Evolutionary conservation across 2,888 invertebrate species (phyloP).

Genomic region (Sipunculus nudus): DNA sequence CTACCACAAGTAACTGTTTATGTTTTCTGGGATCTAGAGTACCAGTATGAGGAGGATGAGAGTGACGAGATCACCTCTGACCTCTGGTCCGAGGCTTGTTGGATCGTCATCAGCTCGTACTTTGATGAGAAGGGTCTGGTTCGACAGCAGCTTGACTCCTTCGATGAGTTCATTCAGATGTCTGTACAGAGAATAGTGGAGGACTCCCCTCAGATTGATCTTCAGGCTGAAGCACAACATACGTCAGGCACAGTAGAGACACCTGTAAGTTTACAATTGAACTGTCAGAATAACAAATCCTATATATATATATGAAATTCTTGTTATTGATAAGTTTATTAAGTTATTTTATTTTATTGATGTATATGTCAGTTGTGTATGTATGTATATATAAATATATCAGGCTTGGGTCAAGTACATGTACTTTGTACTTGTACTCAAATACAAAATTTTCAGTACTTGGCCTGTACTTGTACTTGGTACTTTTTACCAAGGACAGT

Average conservation of each 20-base stretch:
- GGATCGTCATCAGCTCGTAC: conserved; percentile 99
- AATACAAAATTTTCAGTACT: too few species aligned
- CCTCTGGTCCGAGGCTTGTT: conserved; percentile 99
- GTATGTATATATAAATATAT: too few species aligned
- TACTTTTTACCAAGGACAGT: too few species aligned
- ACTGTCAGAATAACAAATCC: background rate
- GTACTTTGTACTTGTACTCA: too few species aligned
- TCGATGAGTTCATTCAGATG: conserved; percentile 99
- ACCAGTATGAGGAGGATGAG: conserved; percentile 51
- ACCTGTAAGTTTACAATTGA: conserved; percentile 60
- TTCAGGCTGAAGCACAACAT: conserved; percentile 97
- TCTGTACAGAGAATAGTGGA: conserved; percentile 99
- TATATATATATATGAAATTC: background rate
- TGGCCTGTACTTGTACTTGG: too few species aligned
- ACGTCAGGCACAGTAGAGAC: conserved; percentile 83
- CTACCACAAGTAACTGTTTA: too few species aligned
- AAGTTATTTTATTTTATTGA: too few species aligned
- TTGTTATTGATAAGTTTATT: background rate
- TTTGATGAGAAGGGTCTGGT: conserved; percentile 99
- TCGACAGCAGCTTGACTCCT: conserved; percentile 97
- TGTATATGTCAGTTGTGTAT: too few species aligned
- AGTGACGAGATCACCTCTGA: conserved; percentile 95
- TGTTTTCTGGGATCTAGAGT: too few species aligned
- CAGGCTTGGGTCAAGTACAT: too few species aligned
- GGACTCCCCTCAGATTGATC: conserved; percentile 97